Evolutionary conservation across 2,888 invertebrate genomes (phyloP).

Genomic region (Himalopsyche anomala): DNA sequence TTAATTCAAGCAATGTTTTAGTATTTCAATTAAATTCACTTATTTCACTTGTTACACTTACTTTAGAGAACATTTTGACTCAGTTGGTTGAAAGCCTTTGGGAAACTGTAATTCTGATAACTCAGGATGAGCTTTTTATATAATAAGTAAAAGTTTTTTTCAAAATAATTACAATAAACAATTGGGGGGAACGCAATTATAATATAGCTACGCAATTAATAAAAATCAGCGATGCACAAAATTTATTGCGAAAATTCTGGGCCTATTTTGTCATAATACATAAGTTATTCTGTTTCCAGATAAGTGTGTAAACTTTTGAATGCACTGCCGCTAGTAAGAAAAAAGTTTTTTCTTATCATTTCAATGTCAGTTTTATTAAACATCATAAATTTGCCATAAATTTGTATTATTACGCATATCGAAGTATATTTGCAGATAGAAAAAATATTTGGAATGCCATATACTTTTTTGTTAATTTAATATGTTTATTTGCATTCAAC

Average conservation of each 20-base stretch:
- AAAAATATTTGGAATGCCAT: too few species aligned
- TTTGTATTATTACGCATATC: too few species aligned
- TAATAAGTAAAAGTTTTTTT: slow-evolving; percentile 46
- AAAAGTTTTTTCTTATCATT: too few species aligned
- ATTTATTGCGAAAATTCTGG: not conserved
- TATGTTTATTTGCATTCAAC: too few species aligned
- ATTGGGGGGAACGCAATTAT: slow-evolving; percentile 50
- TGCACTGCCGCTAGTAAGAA: too few species aligned
- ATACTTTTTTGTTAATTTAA: too few species aligned
- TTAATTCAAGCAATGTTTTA: too few species aligned
- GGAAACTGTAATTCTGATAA: slow-evolving; percentile 62
- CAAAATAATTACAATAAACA: slow-evolving; percentile 56
- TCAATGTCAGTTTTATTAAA: too few species aligned
- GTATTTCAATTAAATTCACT: too few species aligned
- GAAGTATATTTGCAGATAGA: too few species aligned
- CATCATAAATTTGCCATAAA: too few species aligned
- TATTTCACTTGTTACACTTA: slow-evolving; percentile 50
- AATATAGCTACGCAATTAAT: slow-evolving; percentile 51
- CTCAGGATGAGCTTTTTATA: slow-evolving; percentile 49
- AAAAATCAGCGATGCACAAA: slow-evolving; percentile 46
- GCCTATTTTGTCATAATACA: not conserved
- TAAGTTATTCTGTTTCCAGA: not conserved
- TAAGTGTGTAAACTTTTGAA: too few species aligned
- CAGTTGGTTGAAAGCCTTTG: slow-evolving; percentile 58
- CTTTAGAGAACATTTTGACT: slow-evolving; percentile 62